Base-by-base conservation (phyloP, 2,888 invertebrate species). In the Euzophera pinguis region DNA sequence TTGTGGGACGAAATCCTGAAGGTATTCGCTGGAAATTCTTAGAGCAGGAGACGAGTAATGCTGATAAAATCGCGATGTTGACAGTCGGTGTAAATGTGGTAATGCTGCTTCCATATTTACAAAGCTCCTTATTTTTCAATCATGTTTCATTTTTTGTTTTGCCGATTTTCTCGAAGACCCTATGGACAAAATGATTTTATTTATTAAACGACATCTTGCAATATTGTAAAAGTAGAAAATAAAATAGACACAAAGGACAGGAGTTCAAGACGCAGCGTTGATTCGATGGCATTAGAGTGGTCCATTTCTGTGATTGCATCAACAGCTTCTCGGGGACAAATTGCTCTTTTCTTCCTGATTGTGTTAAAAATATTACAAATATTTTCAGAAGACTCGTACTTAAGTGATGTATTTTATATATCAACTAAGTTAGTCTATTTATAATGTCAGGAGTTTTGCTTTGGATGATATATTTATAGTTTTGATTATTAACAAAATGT, bases 281-380 rank as follows among this genome's bases (percentile, higher is more conserved):
- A 71, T 68, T 75, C 72, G 61, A 74, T 71, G 64, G 70, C 60
- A 56, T 60, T 69, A 59, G 70, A 82, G 75, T 71, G 73, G 74
- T 71, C 79, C 76, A 82, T 83, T 84, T 76, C 64, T 61, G 54
- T 87, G 86, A 87, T 87, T 87, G 84, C 77, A 73, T 71, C 73
- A 57, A 67, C 56, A 61, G 55, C 34, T 58, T 64, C 59, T 57
- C 50, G 50, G 51, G 59, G 50, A 38, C n/a, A 62, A 59, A 65
- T 63, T 67, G 61, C 57, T 65, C 59, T 63, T 66, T 65, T 63
- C 45, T 50, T 27, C 12, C 13, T 27, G 32, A 34, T 49, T 22
- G 22, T 22, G 22, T 22, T 22, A 22, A 22, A 22, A 22, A 22
- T 22, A 3, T 22, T 5, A 3, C 22, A 22, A 22, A 22, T 22